phyloP scores from a whole-genome alignment of 2,113 vertebrate species.

The Callaeas wilsoni region DNA sequence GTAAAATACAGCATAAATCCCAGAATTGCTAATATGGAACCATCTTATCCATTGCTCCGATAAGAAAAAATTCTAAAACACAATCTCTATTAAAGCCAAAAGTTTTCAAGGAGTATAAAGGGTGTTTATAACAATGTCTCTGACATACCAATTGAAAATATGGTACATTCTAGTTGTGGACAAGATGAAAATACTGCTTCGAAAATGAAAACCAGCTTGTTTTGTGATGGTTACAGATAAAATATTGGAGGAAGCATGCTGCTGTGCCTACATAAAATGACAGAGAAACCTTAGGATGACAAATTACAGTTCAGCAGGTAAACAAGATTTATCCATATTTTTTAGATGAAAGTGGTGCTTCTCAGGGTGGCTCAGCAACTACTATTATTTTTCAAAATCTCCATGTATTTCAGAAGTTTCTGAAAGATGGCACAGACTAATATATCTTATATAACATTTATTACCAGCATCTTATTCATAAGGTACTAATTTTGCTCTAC shows the following conservation, averaged over 20 bases:
- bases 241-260: not conserved
- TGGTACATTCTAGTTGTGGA: not conserved
- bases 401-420: not conserved
- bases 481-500: not conserved
- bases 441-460: not conserved
- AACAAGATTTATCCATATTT: not conserved
- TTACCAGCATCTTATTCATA: not conserved
- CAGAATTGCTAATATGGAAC: not conserved
- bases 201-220: not conserved
- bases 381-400: not conserved
- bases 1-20: not conserved
- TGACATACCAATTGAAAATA: not conserved
- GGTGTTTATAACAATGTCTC: not conserved
- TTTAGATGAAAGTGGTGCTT: not conserved
- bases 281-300: not conserved
- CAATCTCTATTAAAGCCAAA: not conserved
- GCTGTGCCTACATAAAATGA: not conserved
- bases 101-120: not conserved
- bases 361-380: not conserved
- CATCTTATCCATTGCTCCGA: not conserved
- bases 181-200: not conserved
- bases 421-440: not conserved
- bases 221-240: not conserved
- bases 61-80: not conserved
- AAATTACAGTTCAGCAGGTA: not conserved